Evolutionary conservation across 2,888 invertebrate genomes (phyloP).

Genomic region (Andrena camellia): DNA sequence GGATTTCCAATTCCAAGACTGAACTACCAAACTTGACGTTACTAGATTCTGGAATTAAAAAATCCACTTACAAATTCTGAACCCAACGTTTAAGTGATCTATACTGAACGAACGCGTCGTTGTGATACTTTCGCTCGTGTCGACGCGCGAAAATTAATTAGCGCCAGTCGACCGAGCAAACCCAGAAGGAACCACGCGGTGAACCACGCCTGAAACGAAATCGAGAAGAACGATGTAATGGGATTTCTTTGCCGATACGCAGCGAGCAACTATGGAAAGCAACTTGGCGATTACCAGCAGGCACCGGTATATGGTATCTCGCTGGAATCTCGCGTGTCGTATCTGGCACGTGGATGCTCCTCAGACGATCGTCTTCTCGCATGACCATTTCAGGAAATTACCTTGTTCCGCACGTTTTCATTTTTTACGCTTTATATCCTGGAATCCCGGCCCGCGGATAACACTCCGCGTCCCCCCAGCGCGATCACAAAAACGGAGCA

Average conservation of each 20-base stretch:
- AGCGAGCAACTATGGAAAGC: conserved; percentile 44
- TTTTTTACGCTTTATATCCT: conserved; percentile 50
- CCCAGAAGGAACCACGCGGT: conserved; percentile 8
- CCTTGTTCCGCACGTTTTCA: conserved; percentile 60
- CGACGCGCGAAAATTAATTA: conserved; percentile 42
- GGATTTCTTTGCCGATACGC: conserved; percentile 24
- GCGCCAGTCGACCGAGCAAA: conserved; percentile 3
- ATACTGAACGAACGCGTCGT: not conserved
- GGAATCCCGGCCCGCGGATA: conserved; percentile 41
- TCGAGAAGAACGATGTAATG: conserved; percentile 46
- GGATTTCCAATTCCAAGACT: too few relatives aligned
- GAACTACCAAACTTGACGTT: too few relatives aligned
- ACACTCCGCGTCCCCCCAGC: conserved; percentile 8
- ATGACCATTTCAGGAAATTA: conserved; percentile 62
- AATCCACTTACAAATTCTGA: too few relatives aligned
- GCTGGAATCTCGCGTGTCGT: conserved; percentile 55
- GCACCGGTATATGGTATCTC: conserved; percentile 46
- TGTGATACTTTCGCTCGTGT: conserved; percentile 12
- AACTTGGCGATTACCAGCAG: conserved; percentile 35
- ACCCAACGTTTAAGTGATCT: too few relatives aligned
- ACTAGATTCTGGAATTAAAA: too few relatives aligned
- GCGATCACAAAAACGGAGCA: conserved; percentile 47
- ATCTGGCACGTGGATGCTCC: conserved; percentile 59
- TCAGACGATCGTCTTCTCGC: conserved; percentile 49
- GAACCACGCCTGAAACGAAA: conserved; percentile 14